A percentile compares a stretch with the other conserved stretches of the same genome.
These are phyloP conservation scores for Coenonympha arcania DNA, from an alignment of 2,888 invertebrate genomes.

Conservation along the genomic window DNA sequence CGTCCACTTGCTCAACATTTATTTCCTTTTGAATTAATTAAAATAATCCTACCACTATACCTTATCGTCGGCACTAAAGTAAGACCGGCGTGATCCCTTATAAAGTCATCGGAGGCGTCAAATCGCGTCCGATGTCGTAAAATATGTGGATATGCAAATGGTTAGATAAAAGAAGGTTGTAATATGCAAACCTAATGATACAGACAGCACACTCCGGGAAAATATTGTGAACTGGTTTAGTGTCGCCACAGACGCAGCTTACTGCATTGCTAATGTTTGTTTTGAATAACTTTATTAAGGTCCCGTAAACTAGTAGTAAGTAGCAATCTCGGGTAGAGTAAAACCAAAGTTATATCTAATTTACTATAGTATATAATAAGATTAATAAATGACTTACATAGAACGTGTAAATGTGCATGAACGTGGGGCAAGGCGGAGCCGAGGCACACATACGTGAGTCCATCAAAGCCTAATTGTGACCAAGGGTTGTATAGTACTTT, in stretches of 20 bases:
- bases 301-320: neutral
- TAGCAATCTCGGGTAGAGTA: too few species aligned
- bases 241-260: slow-evolving; percentile 28
- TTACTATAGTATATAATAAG: too few species aligned
- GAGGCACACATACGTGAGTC: too few species aligned
- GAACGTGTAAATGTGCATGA: too few species aligned
- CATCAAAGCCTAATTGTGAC: too few species aligned
- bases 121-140: slow-evolving; percentile 43
- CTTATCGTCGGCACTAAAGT: slow-evolving; percentile 37
- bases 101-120: slow-evolving; percentile 54
- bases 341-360: too few species aligned
- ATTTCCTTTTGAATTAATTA: slow-evolving; percentile 28
- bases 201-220: slow-evolving; percentile 29
- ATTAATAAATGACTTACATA: too few species aligned
- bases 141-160: slow-evolving; percentile 55
- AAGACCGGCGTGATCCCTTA: slow-evolving; percentile 44
- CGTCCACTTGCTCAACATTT: slow-evolving; percentile 2
- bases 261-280: slow-evolving; percentile 3
- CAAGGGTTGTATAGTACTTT: too few species aligned
- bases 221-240: slow-evolving; percentile 38
- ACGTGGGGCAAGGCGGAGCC: too few species aligned
- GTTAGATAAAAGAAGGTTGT: slow-evolving; percentile 55
- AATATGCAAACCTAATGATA: slow-evolving; percentile 50
- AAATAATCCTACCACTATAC: slow-evolving; percentile 29
- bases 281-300: slow-evolving; percentile 6